A percentile compares a stretch with the other conserved stretches of the same genome.
phyloP scores from a whole-genome alignment of 2,888 invertebrate species.

The Pyrocoelia pectoralis region DNA sequence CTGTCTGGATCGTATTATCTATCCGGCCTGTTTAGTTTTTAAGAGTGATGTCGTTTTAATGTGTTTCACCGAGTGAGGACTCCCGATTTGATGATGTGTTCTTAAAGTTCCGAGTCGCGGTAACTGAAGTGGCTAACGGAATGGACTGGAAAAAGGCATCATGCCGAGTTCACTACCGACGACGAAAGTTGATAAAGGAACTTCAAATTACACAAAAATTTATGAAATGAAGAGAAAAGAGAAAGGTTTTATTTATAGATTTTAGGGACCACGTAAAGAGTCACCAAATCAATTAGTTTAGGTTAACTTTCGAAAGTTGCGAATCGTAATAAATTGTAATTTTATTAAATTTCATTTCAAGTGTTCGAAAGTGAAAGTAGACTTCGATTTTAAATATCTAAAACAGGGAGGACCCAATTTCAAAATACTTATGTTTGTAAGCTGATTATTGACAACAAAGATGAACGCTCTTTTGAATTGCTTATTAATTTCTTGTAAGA shows the following conservation, averaged over 20 bases:
- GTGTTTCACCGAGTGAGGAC: slow-evolving; percentile 48
- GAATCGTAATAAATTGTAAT: too few relatives aligned
- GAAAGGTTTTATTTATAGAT: background rate
- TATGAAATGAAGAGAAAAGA: slow-evolving; percentile 31
- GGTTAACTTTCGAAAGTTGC: too few relatives aligned
- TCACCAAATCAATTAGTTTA: too few relatives aligned
- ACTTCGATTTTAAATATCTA: too few relatives aligned
- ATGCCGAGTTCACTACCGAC: slow-evolving; percentile 38
- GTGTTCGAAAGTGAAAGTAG: too few relatives aligned
- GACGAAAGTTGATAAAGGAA: slow-evolving; percentile 40
- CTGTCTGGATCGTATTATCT: slow-evolving; percentile 54
- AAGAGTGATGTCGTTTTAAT: slow-evolving; percentile 57
- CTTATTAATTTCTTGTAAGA: too few relatives aligned
- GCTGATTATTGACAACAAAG: too few relatives aligned
- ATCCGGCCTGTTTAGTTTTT: slow-evolving; percentile 56
- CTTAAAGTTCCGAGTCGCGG: slow-evolving; percentile 38
- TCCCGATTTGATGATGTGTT: slow-evolving; percentile 44
- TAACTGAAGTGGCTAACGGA: slow-evolving; percentile 48
- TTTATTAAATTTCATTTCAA: too few relatives aligned
- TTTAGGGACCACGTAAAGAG: background rate
- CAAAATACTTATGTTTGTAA: too few relatives aligned
- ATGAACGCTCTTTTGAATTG: too few relatives aligned
- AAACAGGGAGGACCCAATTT: too few relatives aligned
- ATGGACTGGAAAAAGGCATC: slow-evolving; percentile 47
- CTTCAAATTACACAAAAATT: slow-evolving; percentile 37